Evolutionary conservation across 2,797 vertebrate species (phyloP), one percentile per base, ranked within the genome.

Genomic region (Phoxinus dragarum): DNA sequence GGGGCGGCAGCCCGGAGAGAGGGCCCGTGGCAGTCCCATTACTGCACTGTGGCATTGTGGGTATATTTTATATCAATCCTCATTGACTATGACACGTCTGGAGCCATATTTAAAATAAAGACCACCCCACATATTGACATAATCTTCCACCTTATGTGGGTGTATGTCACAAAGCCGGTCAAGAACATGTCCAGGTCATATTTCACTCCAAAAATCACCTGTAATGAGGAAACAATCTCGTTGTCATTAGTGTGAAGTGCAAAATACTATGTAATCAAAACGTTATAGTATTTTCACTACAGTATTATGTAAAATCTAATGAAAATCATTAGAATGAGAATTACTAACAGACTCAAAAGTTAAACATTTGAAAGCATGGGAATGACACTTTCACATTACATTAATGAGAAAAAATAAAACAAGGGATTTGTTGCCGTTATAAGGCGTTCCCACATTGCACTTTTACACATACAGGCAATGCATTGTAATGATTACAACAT

Each of bases 1-100:
- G 92, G 90, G 93, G 93, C 88, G 87, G 90, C 90, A 89, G 86
- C 93, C 90, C 93, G 77, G 54, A 88, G 78, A 94, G 94, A 90
- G 91, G 87, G 87, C 80, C 40, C 19, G 1, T 82, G 56, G 71
- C 31, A 69, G 67, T 87, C 87, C 84, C 52, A 79, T 76, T 69
- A 64, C 23, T 68, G 34, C 64, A 36, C 77, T 80, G 56, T 52
- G 38, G 59, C 75, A 59, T 56, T 69, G 72, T 49, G 66, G 67
- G 61, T 52, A 44, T 75, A 59, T 74, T 81, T 66, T 75, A 69
- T 67, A 56, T 81, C 76, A 66, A 52, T 81, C 44, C 76, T 82
- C 79, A 85, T 79, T 61, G 83, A 79, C 40, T 84, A 61, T 67
- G 59, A 67, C 1, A 0, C 5, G 12, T 52, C 64, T 68, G 44